phyloP scores from a whole-genome alignment of 2,888 invertebrate genomes.

The Hydriomena furcata region DNA sequence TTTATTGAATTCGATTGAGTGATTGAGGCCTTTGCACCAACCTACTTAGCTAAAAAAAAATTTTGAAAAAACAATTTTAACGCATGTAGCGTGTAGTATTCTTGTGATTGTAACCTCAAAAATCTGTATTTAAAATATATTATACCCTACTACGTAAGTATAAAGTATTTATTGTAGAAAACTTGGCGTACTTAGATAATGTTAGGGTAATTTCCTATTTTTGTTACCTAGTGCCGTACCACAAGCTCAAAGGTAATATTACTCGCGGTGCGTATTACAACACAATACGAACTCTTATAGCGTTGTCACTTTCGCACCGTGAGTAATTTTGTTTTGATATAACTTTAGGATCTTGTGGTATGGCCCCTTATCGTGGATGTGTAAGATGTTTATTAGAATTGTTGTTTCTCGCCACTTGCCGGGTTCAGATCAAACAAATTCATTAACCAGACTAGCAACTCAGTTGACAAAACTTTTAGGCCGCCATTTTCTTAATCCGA shows the following conservation, averaged over 20 bases:
- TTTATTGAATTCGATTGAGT: neutral
- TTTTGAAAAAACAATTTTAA: conserved; percentile 10
- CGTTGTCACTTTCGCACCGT: too few species aligned
- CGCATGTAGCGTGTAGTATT: conserved; percentile 8
- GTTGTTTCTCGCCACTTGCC: neutral
- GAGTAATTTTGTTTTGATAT: too few species aligned
- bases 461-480: too few species aligned
- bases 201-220: conserved; percentile 30
- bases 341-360: too few species aligned
- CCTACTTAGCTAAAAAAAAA: conserved; percentile 6
- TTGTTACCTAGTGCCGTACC: conserved; percentile 20
- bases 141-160: conserved; percentile 23
- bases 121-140: conserved; percentile 19
- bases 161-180: conserved; percentile 35
- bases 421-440: neutral
- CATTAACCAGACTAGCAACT: too few species aligned
- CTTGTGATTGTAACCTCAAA: conserved; percentile 22
- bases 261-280: too few species aligned
- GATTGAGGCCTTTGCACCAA: neutral
- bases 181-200: conserved; percentile 31
- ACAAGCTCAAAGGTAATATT: too few species aligned
- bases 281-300: too few species aligned
- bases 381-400: neutral
- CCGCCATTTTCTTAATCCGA: too few species aligned
- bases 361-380: too few species aligned